phyloP scores from a whole-genome alignment of 1,140 invertebrate genomes.

The Ericerus pela region DNA sequence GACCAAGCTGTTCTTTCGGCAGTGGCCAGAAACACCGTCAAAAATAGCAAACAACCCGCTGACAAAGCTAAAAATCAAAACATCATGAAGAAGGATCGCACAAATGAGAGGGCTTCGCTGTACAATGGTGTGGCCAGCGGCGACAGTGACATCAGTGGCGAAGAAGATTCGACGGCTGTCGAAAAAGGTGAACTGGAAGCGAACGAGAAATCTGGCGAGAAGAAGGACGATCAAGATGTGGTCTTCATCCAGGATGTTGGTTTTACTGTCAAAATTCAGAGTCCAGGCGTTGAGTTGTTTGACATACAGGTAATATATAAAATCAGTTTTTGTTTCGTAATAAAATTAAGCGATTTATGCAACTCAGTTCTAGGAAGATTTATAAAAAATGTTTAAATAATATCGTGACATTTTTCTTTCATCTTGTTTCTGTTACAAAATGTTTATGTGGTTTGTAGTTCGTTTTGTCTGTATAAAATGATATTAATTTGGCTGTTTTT shows the following conservation, averaged over 20 bases:
- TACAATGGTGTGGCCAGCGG: not conserved
- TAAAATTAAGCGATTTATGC: too few relatives aligned
- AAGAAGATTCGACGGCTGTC: not conserved
- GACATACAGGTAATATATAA: constrained; percentile 83
- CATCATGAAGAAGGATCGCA: not conserved
- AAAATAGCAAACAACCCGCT: not conserved
- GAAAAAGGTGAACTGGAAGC: constrained; percentile 16
- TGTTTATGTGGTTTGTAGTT: not conserved
- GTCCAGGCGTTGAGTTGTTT: constrained; percentile 74
- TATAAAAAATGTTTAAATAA: too few relatives aligned
- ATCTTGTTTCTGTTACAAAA: too few relatives aligned
- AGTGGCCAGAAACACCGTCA: not conserved
- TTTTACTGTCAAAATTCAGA: constrained; percentile 80
- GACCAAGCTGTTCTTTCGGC: not conserved
- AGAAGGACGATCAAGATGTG: constrained; percentile 57
- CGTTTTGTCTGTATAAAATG: not conserved
- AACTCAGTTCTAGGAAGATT: too few relatives aligned
- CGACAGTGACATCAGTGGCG: not conserved
- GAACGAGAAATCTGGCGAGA: constrained; percentile 41
- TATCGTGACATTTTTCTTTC: too few relatives aligned
- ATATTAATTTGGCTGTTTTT: not conserved
- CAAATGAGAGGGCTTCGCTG: not conserved
- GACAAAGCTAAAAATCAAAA: not conserved
- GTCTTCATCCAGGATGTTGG: constrained; percentile 87
- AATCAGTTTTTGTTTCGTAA: not conserved